Percentiles rank a stretch among this genome's conserved stretches.
These are phyloP conservation scores for Sylvilagus bachmani DNA, from an alignment of 2,113 vertebrate genomes.

Conservation along the genomic window DNA sequence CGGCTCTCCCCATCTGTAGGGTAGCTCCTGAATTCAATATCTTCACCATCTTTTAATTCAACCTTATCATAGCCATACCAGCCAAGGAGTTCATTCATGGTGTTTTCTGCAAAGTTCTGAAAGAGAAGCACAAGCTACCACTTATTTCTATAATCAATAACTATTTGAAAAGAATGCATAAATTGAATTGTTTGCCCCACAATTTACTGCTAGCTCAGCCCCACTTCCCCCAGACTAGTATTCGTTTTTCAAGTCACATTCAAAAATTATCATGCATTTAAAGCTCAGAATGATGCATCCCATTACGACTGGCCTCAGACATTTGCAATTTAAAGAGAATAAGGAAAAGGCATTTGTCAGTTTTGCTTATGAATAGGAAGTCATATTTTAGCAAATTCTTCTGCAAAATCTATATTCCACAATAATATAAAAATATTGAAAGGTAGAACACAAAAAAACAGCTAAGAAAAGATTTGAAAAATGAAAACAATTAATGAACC, in stretches of 20 bases:
- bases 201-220: slow-evolving; percentile 77
- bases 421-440: slow-evolving; percentile 83
- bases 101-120: slow-evolving; percentile 99
- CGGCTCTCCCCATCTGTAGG: slow-evolving; percentile 94
- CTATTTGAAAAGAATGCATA: slow-evolving; percentile 86
- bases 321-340: slow-evolving; percentile 86
- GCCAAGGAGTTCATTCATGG: slow-evolving; percentile 99
- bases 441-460: slow-evolving; percentile 78
- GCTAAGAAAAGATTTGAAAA: slow-evolving; percentile 72
- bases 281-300: slow-evolving; percentile 82
- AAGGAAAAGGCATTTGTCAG: slow-evolving; percentile 84
- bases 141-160: slow-evolving; percentile 90
- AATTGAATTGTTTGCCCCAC: slow-evolving; percentile 85
- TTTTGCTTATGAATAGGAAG: slow-evolving; percentile 80
- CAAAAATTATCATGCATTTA: slow-evolving; percentile 86
- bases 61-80: slow-evolving; percentile 99
- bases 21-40: slow-evolving; percentile 97
- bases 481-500: slow-evolving; percentile 82
- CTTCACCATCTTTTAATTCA: slow-evolving; percentile 98
- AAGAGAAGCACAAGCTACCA: slow-evolving; percentile 88
- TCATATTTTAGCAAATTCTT: slow-evolving; percentile 83
- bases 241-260: slow-evolving; percentile 86
- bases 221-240: slow-evolving; percentile 82
- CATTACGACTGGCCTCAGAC: slow-evolving; percentile 86
- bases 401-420: slow-evolving; percentile 76